These are phyloP conservation scores for Heterohyrax brucei DNA, from an alignment of 2,797 vertebrate species.

Conservation along the genomic window DNA sequence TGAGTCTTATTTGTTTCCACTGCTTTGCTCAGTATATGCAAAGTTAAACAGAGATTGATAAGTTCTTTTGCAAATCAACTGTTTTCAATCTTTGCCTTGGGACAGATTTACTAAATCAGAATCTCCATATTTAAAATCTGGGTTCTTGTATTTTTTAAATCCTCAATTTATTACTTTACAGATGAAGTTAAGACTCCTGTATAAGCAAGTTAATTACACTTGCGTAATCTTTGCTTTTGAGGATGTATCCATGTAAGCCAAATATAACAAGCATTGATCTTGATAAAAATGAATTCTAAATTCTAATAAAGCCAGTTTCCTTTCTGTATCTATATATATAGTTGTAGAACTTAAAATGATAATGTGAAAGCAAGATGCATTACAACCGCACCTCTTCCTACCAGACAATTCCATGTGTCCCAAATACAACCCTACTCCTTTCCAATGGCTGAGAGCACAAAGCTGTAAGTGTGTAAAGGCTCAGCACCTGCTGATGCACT, in stretches of 20 bases:
- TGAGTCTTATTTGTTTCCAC: not conserved
- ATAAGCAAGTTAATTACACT: not conserved
- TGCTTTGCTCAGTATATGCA: not conserved
- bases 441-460: no score
- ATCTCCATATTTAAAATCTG: not conserved
- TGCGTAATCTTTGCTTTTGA: not conserved
- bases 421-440: accelerated
- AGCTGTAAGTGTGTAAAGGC: no score
- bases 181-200: not conserved
- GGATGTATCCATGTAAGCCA: not conserved
- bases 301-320: not conserved
- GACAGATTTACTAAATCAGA: not conserved
- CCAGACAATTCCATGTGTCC: accelerated
- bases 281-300: not conserved
- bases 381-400: not conserved
- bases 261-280: not conserved
- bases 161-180: not conserved
- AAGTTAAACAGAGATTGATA: not conserved
- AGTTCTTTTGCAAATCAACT: not conserved
- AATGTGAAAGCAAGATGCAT: not conserved
- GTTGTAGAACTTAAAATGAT: not conserved
- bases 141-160: not conserved
- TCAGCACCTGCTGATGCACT: no score
- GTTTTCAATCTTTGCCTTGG: not conserved
- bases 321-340: not conserved